Evolutionary conservation across 2,113 vertebrate genomes (phyloP).

Genomic region (Vanacampus margaritifer): DNA sequence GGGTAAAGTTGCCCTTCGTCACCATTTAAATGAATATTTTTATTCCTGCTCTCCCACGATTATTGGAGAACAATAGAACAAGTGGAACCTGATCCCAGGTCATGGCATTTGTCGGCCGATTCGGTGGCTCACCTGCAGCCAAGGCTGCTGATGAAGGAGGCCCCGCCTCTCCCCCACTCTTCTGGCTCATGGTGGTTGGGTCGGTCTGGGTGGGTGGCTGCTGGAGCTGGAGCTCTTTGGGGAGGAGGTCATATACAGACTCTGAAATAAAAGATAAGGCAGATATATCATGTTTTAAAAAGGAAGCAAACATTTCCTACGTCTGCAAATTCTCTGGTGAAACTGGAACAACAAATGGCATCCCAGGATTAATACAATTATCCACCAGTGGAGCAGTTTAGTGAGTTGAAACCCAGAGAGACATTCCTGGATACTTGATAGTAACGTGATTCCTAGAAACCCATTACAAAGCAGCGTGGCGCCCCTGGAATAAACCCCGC

Average conservation of each 20-base stretch:
- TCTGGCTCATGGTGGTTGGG: slow-evolving; percentile 95
- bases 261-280: slow-evolving; percentile 71
- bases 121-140: slow-evolving; percentile 85
- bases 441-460: slow-evolving; percentile 27
- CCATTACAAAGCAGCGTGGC: slow-evolving; percentile 36
- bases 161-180: slow-evolving; percentile 93
- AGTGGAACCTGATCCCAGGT: slow-evolving; percentile 49
- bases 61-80: slow-evolving; percentile 29
- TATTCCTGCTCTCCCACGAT: slow-evolving; percentile 21
- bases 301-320: slow-evolving; percentile 3
- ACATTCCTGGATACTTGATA: slow-evolving; percentile 33
- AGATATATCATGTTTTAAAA: slow-evolving; percentile 13
- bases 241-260: slow-evolving; percentile 99
- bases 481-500: slow-evolving; percentile 30
- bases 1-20: slow-evolving; percentile 57
- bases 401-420: slow-evolving; percentile 19
- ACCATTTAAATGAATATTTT: slow-evolving; percentile 28
- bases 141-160: slow-evolving; percentile 89
- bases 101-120: slow-evolving; percentile 45
- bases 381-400: slow-evolving; percentile 3
- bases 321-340: slow-evolving; percentile 15
- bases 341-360: slow-evolving; percentile 14
- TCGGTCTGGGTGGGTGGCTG: slow-evolving; percentile 85
- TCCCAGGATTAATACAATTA: slow-evolving; percentile 30
- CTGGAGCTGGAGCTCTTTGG: slow-evolving; percentile 95